Conservation (phyloP, 1,140 invertebrate genomes). For the Phenacoccus solenopsis region DNA sequence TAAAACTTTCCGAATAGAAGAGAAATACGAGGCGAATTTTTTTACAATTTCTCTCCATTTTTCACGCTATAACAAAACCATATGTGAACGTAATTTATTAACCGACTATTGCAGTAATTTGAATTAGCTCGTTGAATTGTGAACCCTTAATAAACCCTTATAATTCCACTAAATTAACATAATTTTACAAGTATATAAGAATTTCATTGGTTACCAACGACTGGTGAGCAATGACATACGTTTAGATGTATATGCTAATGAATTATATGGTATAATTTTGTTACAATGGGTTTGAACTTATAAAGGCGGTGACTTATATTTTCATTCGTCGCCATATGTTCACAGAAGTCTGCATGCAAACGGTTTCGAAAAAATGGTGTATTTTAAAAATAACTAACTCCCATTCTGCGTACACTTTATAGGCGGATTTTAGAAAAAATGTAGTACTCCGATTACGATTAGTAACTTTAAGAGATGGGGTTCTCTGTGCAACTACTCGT, state of each 20-base stretch:
- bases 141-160: background rate
- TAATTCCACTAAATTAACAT: background rate
- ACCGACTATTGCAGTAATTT: background rate
- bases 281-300: background rate
- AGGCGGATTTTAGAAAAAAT: too few relatives aligned
- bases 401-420: too few relatives aligned
- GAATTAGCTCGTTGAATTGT: background rate
- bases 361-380: too few relatives aligned
- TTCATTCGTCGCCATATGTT: background rate
- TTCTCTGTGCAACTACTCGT: too few relatives aligned
- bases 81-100: background rate
- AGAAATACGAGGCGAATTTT: background rate
- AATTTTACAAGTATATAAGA: background rate
- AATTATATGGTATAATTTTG: background rate
- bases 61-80: background rate
- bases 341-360: too few relatives aligned
- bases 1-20: too few relatives aligned
- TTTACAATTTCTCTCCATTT: background rate
- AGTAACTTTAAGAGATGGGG: too few relatives aligned
- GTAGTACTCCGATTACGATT: too few relatives aligned
- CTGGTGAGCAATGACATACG: background rate
- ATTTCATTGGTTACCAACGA: background rate
- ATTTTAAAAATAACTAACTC: too few relatives aligned
- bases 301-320: background rate
- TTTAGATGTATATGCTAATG: background rate